phyloP scores from a whole-genome alignment of 2,113 vertebrate species.

The Stigmatopora nigra region DNA sequence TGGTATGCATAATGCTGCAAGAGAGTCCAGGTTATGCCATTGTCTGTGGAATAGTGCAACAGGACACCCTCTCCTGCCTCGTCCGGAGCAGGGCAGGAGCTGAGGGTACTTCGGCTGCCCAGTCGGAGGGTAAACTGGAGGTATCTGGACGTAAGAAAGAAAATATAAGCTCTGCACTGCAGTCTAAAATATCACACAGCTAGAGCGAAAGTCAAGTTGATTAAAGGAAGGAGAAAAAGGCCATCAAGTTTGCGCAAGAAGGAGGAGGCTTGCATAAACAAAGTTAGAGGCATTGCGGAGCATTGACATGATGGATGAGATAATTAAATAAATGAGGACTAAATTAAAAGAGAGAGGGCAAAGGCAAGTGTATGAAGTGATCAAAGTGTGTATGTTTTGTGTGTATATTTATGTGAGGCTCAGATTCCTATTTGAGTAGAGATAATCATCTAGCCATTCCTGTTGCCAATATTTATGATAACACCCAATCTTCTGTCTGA shows the following conservation, averaged over 20 bases:
- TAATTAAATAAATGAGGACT: constrained; percentile 48
- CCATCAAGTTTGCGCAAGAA: constrained; percentile 16
- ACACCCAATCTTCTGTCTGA: constrained; percentile 16
- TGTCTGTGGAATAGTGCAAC: constrained; percentile 92
- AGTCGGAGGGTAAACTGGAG: constrained; percentile 91
- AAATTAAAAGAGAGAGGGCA: constrained; percentile 33
- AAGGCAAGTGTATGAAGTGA: constrained; percentile 14
- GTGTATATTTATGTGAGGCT: neutral
- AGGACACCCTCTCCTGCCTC: constrained; percentile 92
- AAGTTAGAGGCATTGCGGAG: constrained; percentile 22
- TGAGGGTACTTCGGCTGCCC: constrained; percentile 89
- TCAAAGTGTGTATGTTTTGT: neutral
- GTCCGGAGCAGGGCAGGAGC: constrained; percentile 90
- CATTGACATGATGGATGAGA: constrained; percentile 46
- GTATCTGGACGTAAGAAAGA: constrained; percentile 69
- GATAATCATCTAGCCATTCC: neutral
- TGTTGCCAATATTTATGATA: constrained; percentile 30
- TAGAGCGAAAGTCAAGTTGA: constrained; percentile 13
- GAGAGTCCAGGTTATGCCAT: constrained; percentile 94
- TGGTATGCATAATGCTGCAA: constrained; percentile 91
- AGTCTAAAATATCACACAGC: neutral
- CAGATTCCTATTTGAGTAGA: neutral
- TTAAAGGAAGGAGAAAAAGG: constrained; percentile 20
- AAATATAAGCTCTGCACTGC: neutral
- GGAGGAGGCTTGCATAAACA: constrained; percentile 28